phyloP scores from a whole-genome alignment of 1,140 invertebrate genomes.

The Diuraphis noxia region DNA sequence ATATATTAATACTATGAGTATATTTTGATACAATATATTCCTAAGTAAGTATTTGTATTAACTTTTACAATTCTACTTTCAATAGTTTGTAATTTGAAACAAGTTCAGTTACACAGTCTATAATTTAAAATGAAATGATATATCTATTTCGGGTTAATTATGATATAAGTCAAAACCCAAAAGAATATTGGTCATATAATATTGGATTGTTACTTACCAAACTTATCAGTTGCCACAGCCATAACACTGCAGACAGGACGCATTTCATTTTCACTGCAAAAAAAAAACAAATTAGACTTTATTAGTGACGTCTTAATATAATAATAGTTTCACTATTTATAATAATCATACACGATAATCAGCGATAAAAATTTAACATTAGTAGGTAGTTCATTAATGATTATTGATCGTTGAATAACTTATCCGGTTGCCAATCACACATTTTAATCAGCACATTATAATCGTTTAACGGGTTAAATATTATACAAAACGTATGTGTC shows the following conservation, averaged over 20 bases:
- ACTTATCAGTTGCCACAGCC: constrained; percentile 42
- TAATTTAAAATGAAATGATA: background rate
- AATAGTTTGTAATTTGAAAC: background rate
- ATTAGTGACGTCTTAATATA: background rate
- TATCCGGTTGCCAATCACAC: background rate
- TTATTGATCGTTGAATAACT: background rate
- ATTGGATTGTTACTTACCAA: constrained; percentile 29
- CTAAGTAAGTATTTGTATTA: background rate
- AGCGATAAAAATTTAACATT: background rate
- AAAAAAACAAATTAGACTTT: constrained; percentile 7
- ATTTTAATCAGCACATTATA: background rate
- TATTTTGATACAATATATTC: background rate
- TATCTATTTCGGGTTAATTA: background rate
- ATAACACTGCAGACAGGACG: constrained; percentile 33
- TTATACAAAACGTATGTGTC: background rate
- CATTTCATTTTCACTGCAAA: constrained; percentile 52
- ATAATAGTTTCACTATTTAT: constrained; percentile 15
- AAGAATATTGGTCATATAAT: background rate
- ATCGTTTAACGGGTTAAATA: constrained; percentile 17
- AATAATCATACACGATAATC: background rate
- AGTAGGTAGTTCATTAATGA: background rate
- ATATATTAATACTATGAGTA: background rate
- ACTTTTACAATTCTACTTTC: background rate
- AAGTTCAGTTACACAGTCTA: background rate
- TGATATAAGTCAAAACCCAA: background rate